Conservation (phyloP, 2,797 vertebrate genomes). For the Sebastes alutus region DNA sequence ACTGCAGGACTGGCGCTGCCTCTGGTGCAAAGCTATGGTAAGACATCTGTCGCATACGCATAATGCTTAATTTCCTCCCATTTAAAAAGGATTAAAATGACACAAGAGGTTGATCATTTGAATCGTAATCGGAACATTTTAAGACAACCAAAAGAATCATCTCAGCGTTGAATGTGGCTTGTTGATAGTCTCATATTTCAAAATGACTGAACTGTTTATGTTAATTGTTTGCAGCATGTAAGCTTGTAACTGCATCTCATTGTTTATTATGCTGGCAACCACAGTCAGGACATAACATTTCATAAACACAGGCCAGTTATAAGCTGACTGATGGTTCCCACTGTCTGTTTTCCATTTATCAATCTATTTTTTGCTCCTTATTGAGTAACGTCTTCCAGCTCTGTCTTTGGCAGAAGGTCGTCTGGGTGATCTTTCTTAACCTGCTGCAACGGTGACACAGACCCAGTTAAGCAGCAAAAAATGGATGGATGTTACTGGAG, state of each 20-base stretch:
- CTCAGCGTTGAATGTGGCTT: neutral
- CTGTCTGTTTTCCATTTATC: neutral
- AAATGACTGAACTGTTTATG: neutral
- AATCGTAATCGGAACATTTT: neutral
- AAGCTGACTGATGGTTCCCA: neutral
- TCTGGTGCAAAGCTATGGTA: constrained; percentile 99
- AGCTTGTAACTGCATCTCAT: neutral
- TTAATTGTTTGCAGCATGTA: neutral
- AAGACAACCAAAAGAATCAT: neutral
- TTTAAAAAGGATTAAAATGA: neutral
- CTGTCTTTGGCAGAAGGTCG: neutral
- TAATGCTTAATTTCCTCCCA: neutral
- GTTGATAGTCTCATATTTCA: neutral
- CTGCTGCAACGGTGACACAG: neutral
- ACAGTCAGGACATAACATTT: neutral
- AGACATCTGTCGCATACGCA: constrained; percentile 39
- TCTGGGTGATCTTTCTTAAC: neutral
- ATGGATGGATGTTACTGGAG: neutral
- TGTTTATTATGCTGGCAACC: neutral
- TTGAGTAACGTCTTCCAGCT: neutral
- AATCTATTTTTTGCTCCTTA: neutral
- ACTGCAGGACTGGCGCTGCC: constrained; percentile 98
- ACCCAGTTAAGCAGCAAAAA: too few relatives aligned
- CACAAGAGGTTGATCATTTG: neutral
- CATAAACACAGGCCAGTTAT: neutral